These are phyloP conservation scores for Electrophaes corylata DNA, from an alignment of 2,888 invertebrate species.

Conservation along the genomic window DNA sequence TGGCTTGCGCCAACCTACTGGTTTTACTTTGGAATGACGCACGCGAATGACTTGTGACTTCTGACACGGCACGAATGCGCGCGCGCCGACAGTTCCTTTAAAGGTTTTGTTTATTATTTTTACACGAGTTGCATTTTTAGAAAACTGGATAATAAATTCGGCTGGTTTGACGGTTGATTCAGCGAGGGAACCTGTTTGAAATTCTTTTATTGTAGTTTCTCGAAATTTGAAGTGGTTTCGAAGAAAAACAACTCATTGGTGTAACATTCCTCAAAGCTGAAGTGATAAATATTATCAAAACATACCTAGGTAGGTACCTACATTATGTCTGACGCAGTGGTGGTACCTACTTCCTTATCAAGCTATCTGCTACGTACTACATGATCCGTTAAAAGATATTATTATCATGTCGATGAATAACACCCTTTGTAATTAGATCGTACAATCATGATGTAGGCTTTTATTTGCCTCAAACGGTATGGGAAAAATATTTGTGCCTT, in stretches of 20 bases:
- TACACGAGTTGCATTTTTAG: slow-evolving; percentile 5
- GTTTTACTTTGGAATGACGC: slow-evolving; percentile 33
- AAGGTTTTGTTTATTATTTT: slow-evolving; percentile 6
- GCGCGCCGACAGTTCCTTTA: slow-evolving; percentile 11
- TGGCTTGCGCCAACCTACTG: slow-evolving; percentile 19
- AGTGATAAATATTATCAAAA: neutral
- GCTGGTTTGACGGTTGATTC: no score
- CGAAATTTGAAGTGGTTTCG: neutral
- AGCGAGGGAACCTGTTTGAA: neutral
- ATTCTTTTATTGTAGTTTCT: neutral
- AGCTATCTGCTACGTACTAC: neutral
- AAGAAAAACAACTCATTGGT: slow-evolving; percentile 3
- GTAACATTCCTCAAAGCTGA: neutral
- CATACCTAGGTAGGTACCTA: neutral
- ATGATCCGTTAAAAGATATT: neutral
- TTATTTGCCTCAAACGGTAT: neutral
- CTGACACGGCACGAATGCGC: slow-evolving; percentile 28
- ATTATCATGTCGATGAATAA: slow-evolving; percentile 2
- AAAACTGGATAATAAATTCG: slow-evolving; percentile 5
- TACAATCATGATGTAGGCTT: neutral
- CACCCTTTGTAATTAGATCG: neutral
- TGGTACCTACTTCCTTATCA: slow-evolving; percentile 10
- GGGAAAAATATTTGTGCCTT: neutral
- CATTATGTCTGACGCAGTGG: neutral
- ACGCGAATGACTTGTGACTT: slow-evolving; percentile 30